phyloP scores from a whole-genome alignment of 2,888 invertebrate genomes.

The Plebejus argus region DNA sequence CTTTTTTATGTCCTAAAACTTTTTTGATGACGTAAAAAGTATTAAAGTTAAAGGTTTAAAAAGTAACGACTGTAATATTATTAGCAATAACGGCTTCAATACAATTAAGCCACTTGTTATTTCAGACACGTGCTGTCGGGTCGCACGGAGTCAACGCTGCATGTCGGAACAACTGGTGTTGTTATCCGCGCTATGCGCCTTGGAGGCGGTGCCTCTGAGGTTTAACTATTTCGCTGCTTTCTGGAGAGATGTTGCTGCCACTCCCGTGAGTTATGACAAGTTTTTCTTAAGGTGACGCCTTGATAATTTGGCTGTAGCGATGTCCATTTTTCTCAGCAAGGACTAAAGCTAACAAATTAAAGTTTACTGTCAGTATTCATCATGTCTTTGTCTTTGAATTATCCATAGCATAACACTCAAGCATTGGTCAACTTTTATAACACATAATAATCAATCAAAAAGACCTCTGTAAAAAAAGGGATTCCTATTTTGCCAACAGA shows the following conservation, averaged over 20 bases:
- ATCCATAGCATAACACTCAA: no score
- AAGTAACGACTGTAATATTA: no score
- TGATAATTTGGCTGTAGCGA: no score
- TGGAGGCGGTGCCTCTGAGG: conserved; percentile 94
- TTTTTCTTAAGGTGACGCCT: no score
- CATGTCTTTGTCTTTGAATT: no score
- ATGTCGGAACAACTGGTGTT: conserved; percentile 92
- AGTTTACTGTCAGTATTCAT: no score
- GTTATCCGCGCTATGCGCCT: conserved; percentile 93
- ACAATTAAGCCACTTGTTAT: neutral
- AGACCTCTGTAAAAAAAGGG: no score
- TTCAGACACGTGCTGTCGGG: conserved; percentile 84
- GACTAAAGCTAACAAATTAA: no score
- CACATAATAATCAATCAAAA: no score
- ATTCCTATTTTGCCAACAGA: no score
- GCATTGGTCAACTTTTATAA: no score
- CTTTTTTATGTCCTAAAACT: neutral
- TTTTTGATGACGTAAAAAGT: neutral
- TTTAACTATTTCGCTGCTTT: conserved; percentile 94
- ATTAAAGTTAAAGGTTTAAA: neutral
- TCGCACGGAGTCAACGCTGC: conserved; percentile 93
- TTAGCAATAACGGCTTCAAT: neutral
- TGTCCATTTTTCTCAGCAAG: no score
- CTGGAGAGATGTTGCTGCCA: conserved; percentile 93
- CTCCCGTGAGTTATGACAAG: conserved; percentile 75